A percentile compares a stretch with the other conserved stretches of the same genome.
Evolutionary conservation across 2,888 invertebrate species (phyloP).

Genomic region (Ceriagrion tenellum): DNA sequence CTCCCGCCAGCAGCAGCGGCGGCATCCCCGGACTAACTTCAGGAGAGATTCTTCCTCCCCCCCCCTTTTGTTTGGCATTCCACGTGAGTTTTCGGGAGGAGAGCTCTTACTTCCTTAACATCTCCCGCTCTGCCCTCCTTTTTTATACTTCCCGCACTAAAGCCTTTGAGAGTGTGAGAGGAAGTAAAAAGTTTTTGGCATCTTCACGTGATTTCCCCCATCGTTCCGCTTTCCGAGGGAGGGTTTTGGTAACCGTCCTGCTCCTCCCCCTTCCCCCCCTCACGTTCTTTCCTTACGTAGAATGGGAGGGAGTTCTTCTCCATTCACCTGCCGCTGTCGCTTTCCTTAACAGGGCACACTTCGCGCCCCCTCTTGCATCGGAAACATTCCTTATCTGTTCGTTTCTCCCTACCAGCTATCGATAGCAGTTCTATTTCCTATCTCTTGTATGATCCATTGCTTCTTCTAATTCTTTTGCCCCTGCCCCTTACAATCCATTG

Average conservation of each 20-base stretch:
- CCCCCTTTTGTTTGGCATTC: constrained; percentile 56
- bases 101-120: constrained; percentile 13
- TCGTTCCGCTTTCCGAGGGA: not conserved
- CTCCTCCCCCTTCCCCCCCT: too few species aligned
- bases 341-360: not conserved
- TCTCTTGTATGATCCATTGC: too few species aligned
- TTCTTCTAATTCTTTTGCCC: too few species aligned
- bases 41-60: not conserved
- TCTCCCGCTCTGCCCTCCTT: not conserved
- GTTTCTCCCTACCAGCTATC: not conserved
- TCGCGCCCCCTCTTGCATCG: not conserved
- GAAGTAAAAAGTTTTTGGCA: constrained; percentile 43
- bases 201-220: constrained; percentile 40
- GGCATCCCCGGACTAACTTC: not conserved
- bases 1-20: not conserved
- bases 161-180: constrained; percentile 29
- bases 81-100: constrained; percentile 46
- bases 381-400: not conserved
- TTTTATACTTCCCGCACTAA: not conserved
- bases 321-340: not conserved
- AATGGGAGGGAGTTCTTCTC: not conserved
- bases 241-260: not conserved
- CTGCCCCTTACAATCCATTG: too few species aligned
- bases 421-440: too few species aligned
- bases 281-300: not conserved